Base-by-base conservation (phyloP, 2,797 vertebrate species). In the Tachyglossus aculeatus region DNA sequence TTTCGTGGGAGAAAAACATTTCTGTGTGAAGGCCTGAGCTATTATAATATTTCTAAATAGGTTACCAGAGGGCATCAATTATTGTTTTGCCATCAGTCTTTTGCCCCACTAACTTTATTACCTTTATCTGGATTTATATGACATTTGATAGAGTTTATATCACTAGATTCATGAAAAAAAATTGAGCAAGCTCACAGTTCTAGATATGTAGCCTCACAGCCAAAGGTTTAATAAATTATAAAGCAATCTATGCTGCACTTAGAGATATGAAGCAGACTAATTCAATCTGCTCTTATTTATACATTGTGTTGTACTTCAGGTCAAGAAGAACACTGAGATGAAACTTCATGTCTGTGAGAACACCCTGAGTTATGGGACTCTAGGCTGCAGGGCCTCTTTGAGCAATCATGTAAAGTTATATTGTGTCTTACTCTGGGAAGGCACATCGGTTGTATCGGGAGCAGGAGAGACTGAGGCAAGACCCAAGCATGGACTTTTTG, bases 81-180 rank as follows among this genome's bases (percentile, higher is more conserved):
- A 65, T 22, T 5, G 18, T 8, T 7, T 68, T 27, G 43, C 65
- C 51, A 14, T 24, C 6, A 60, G 66, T 50, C 59, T 71, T 70
- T 69, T 54, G 62, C 21, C 15, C 10, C 15, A 5, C 27, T 66
- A 47, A 74, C 56, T 73, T 77, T 67, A 74, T 84, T 76, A 61
- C 48, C 40, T 81, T 77, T 61, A 74, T 78, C 68, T 72, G 78
- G 63, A 78, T 76, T 74, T 75, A 80, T 72, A 60, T 29, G 61
- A 65, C 5, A 2, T 69, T 67, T 67, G 58, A 56, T 62, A 37
- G 61, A 10, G 56, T 70, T 82, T 68, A 27, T 65, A 60, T 47
- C 12, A 2, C 41, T n/a, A 32, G 44, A 27, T 60, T 65, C 13
- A 19, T 70, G 36, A 67, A 61, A 59, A 61, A 43, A 41, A 29